A percentile compares a stretch with the other conserved stretches of the same genome.
Conservation (phyloP, 1,140 invertebrate species). For the Subanguina moxae region DNA sequence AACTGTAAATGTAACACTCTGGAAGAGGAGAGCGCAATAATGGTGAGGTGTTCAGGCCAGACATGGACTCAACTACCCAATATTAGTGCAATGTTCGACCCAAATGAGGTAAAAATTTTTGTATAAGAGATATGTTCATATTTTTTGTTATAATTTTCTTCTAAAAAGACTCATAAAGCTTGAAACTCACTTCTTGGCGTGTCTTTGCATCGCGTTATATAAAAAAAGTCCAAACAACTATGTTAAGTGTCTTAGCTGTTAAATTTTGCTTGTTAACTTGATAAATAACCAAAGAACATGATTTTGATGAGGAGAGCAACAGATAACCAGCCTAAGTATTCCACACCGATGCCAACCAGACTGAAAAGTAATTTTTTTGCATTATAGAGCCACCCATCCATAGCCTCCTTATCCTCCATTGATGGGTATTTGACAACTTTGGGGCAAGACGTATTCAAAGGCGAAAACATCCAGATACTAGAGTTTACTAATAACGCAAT, state of each 20-base stretch:
- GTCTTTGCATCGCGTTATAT: too few relatives aligned
- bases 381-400: conserved; percentile 5
- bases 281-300: too few relatives aligned
- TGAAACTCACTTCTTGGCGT: too few relatives aligned
- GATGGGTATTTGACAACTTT: conserved; percentile 19
- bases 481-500: conserved; percentile 37
- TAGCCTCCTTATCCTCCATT: conserved; percentile 17
- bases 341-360: too few relatives aligned
- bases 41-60: not conserved
- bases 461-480: conserved; percentile 33
- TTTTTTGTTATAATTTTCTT: not conserved
- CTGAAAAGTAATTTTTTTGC: not conserved
- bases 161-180: too few relatives aligned
- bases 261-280: too few relatives aligned
- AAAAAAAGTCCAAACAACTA: too few relatives aligned
- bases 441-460: conserved; percentile 38
- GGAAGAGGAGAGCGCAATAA: not conserved
- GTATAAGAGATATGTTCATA: not conserved
- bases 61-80: not conserved
- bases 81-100: not conserved
- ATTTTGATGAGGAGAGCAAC: too few relatives aligned
- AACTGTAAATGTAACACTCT: not conserved
- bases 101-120: not conserved
- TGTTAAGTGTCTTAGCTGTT: too few relatives aligned
- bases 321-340: too few relatives aligned